Conservation (phyloP, 2,888 invertebrate genomes). For the Tetramorium bicarinatum region DNA sequence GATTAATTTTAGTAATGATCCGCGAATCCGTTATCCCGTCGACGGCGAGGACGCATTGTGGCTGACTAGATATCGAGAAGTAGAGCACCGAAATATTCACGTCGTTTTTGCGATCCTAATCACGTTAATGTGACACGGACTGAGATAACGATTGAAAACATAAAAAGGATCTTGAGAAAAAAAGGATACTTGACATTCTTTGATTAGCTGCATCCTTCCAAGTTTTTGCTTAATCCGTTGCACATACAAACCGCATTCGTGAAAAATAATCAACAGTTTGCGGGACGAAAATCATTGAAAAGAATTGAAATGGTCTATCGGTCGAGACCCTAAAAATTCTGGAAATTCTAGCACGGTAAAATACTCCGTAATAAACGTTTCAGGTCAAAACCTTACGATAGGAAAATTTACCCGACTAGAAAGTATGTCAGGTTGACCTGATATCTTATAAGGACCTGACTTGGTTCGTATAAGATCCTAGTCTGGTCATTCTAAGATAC, state of each 20-base stretch:
- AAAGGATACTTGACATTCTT: no score
- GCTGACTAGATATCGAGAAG: not conserved
- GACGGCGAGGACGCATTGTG: conserved; percentile 16
- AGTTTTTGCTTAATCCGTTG: not conserved
- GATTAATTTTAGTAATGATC: conserved; percentile 70
- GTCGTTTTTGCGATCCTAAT: not conserved
- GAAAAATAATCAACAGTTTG: not conserved
- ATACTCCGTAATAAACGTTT: not conserved
- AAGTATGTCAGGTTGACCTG: no score
- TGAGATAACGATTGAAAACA: not conserved
- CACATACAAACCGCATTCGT: not conserved
- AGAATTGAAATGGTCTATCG: not conserved
- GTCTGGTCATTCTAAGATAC: no score
- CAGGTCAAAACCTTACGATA: not conserved
- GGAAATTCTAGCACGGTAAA: not conserved
- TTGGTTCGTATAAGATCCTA: no score
- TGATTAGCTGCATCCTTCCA: not conserved
- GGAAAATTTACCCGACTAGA: not conserved
- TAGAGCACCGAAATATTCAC: not conserved
- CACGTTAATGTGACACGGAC: not conserved
- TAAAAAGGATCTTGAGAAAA: not conserved
- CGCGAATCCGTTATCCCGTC: conserved; percentile 66
- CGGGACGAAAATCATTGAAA: not conserved
- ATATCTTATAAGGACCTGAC: no score
- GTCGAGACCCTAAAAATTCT: not conserved